Evolutionary conservation across 2,888 invertebrate genomes (phyloP), one percentile per base, ranked within the genome.

Genomic region (Xylophagus ater): DNA sequence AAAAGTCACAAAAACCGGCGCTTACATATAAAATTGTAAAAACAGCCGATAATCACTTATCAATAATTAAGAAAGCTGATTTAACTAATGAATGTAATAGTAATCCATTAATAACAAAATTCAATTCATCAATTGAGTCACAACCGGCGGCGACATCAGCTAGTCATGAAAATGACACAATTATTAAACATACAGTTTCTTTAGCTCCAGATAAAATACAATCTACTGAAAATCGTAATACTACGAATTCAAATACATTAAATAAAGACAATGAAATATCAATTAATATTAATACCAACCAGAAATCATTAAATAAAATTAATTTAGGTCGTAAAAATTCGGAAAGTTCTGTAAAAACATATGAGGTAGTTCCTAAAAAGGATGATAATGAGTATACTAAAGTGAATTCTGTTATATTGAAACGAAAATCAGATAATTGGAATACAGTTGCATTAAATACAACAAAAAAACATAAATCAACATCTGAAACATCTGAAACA

Each of bases 21-120:
- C 43, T 65, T n/a, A 65, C 63, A 31, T 61, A 59, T 43, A 64
- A 65, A 43, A 65, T 65, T 35, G 55, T 65, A 6, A 63, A 63
- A 46, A 63, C 64, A 0, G 59, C 62, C 1, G 64, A 56, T 18
- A 63, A 63, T 46, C 53, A 60, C 48, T 47, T 63, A 34, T 63
- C 63, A 4, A 61, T 64, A 37, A 56, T 62, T 0, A 62, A 59
- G 31, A 62, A 63, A 37, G 52, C 53, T 14, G 37, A 40, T 31
- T n/a, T n/a, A n/a, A n/a, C n/a, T n/a, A n/a, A n/a, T n/a, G n/a
- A n/a, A n/a, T n/a, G n/a, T n/a, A n/a, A n/a, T n/a, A n/a, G n/a
- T n/a, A n/a, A n/a, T n/a, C n/a, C n/a, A n/a, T n/a, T n/a, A n/a
- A n/a, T n/a, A n/a, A n/a, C n/a, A n/a, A n/a, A n/a, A n/a, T n/a